These are phyloP conservation scores for Galago senegalensis DNA, from an alignment of 2,797 vertebrate species.

Conservation along the genomic window DNA sequence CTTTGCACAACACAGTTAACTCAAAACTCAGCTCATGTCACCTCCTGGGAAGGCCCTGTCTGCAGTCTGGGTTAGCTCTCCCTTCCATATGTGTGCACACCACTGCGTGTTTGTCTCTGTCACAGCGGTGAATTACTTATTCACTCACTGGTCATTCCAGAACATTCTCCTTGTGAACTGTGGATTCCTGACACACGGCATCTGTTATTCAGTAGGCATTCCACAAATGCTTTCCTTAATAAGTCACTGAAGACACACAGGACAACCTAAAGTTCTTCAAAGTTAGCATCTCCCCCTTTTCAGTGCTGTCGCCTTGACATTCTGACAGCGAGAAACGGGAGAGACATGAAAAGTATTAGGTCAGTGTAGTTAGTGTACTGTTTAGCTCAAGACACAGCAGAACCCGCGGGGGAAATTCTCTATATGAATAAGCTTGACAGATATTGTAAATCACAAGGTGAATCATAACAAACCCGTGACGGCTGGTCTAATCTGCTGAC, in stretches of 20 bases:
- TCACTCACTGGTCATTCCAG: neutral
- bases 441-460: neutral
- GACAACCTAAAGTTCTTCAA: neutral
- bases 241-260: no score
- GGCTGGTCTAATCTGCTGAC: neutral
- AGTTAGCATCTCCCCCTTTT: neutral
- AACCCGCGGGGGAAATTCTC: neutral
- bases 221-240: neutral
- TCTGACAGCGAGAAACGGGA: neutral
- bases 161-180: neutral
- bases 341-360: neutral
- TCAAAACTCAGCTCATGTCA: neutral
- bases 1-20: neutral
- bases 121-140: neutral
- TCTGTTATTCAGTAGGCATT: neutral
- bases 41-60: neutral
- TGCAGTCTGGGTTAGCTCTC: neutral
- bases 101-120: no score
- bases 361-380: no score
- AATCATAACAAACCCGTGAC: neutral
- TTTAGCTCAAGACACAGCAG: neutral
- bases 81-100: neutral
- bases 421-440: neutral
- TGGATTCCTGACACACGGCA: neutral
- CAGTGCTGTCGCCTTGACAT: no score